phyloP scores from a whole-genome alignment of 1,140 invertebrate genomes.

The Mya arenaria region DNA sequence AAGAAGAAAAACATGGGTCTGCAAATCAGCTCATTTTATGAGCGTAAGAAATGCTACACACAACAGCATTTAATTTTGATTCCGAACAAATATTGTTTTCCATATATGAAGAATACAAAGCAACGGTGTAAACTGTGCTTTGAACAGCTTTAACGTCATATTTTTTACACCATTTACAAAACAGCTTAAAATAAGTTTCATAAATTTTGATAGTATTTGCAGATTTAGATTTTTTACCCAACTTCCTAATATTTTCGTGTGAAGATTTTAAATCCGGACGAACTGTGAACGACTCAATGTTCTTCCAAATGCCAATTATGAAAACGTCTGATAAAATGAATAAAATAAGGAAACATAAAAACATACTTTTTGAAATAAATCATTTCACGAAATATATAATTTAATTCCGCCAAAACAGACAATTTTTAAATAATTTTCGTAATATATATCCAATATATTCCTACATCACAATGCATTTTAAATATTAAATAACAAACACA shows the following conservation, averaged over 20 bases:
- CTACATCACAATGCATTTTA: too few species aligned
- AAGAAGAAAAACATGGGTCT: neutral
- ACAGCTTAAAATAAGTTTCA: neutral
- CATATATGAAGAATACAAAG: neutral
- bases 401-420: too few species aligned
- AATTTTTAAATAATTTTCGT: too few species aligned
- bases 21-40: neutral
- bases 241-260: neutral
- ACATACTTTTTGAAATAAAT: too few species aligned
- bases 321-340: constrained; percentile 5
- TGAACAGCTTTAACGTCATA: neutral
- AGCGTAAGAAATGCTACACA: neutral
- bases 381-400: too few species aligned
- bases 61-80: neutral
- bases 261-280: neutral
- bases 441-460: too few species aligned
- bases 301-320: neutral
- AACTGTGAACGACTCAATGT: neutral
- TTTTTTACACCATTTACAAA: constrained; percentile 11
- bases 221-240: neutral
- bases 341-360: too few species aligned
- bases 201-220: constrained; percentile 8
- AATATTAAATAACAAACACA: too few species aligned
- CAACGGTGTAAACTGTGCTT: neutral
- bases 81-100: neutral